Conservation (phyloP, 2,113 vertebrate genomes). For the Oenanthe oenanthe region DNA sequence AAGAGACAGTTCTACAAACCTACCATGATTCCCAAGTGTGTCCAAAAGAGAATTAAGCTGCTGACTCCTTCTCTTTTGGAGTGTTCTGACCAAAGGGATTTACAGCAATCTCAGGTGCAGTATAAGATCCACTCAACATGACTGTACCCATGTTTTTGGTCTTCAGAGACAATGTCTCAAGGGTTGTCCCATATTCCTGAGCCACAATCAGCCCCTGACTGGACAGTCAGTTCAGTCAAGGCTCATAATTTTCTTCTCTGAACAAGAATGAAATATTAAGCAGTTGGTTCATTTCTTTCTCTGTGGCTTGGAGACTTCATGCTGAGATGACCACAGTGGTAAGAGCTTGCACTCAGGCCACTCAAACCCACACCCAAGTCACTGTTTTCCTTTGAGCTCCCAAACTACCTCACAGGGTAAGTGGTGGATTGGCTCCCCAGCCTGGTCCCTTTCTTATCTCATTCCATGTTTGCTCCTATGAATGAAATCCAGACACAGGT, state of each 20-base stretch:
- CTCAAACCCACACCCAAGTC: neutral
- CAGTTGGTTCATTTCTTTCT: neutral
- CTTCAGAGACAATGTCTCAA: neutral
- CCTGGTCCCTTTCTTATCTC: neutral
- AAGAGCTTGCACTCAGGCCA: neutral
- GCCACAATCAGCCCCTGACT: neutral
- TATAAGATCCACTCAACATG: neutral
- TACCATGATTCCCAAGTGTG: neutral
- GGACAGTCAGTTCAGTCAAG: neutral
- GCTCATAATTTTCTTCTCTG: neutral
- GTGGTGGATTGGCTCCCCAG: neutral
- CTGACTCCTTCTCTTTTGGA: neutral
- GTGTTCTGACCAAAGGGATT: neutral
- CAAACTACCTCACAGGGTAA: neutral
- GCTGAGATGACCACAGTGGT: neutral
- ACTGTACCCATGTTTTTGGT: neutral
- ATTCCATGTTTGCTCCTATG: neutral
- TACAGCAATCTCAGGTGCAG: neutral
- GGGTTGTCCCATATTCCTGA: neutral
- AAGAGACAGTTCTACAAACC: neutral
- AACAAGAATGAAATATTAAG: neutral
- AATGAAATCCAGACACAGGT: neutral
- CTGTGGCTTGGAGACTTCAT: neutral
- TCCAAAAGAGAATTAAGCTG: neutral
- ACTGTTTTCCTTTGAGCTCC: neutral